Conservation (phyloP, 2,888 invertebrate species). For the Sesamia inferens region DNA sequence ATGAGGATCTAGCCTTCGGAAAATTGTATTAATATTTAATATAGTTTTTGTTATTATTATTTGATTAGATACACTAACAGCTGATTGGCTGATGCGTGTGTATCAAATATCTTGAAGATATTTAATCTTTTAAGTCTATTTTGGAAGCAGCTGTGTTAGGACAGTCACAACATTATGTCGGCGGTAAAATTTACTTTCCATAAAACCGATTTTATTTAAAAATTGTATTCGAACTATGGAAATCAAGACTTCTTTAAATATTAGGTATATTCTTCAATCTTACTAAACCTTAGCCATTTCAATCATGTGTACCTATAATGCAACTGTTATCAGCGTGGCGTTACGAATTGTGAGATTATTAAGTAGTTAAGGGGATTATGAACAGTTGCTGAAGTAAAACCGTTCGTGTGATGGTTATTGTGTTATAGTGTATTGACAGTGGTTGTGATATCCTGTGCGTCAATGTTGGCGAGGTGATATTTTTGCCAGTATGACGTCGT, state of each 20-base stretch:
- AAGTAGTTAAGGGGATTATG: slow-evolving; percentile 39
- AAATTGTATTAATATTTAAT: too few species aligned
- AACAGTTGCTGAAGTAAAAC: slow-evolving; percentile 6
- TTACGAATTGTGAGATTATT: slow-evolving; percentile 74
- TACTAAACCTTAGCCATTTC: neutral
- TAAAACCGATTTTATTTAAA: neutral
- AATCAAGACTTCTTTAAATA: too few species aligned
- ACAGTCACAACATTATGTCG: neutral
- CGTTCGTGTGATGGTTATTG: slow-evolving; percentile 30
- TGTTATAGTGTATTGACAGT: slow-evolving; percentile 47
- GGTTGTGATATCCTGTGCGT: slow-evolving; percentile 59
- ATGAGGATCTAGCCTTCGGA: too few species aligned
- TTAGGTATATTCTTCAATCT: neutral
- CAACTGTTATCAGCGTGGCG: slow-evolving; percentile 77
- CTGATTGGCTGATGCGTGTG: neutral
- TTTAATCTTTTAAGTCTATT: neutral
- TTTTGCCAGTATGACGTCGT: slow-evolving; percentile 85
- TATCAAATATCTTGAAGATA: neutral
- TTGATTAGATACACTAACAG: neutral
- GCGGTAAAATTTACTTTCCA: neutral
- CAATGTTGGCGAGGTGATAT: slow-evolving; percentile 75
- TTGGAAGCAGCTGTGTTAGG: neutral
- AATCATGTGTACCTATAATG: slow-evolving; percentile 22
- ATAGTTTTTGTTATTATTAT: neutral
- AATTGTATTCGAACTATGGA: too few species aligned